Percentiles rank a stretch among this genome's conserved stretches.
phyloP scores from a whole-genome alignment of 2,888 invertebrate genomes.

The Pristionchus japonicus region DNA sequence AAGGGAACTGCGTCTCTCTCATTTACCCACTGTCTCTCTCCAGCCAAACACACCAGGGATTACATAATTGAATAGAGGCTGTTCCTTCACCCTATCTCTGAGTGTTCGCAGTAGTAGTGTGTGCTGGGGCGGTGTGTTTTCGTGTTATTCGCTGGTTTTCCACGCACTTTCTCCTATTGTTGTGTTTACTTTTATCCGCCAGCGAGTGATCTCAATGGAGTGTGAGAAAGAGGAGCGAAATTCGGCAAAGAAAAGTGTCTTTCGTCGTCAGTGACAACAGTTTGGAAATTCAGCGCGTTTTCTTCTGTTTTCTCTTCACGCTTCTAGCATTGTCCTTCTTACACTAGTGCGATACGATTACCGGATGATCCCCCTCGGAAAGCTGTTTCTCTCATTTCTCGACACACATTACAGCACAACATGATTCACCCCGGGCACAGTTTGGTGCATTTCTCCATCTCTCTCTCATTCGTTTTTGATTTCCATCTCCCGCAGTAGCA shows the following conservation, averaged over 20 bases:
- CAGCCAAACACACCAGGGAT: not conserved
- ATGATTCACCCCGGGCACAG: not conserved
- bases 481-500: not conserved
- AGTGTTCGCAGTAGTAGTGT: not conserved
- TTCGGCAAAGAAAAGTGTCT: not conserved
- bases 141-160: not conserved
- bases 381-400: not conserved
- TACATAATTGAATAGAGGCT: not conserved
- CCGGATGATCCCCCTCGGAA: not conserved
- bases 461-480: not conserved
- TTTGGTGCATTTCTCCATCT: not conserved
- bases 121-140: not conserved
- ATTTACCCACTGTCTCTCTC: not conserved
- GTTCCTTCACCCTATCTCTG: not conserved
- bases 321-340: not conserved
- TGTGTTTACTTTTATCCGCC: slow-evolving; percentile 14
- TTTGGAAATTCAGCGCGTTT: not conserved
- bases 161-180: slow-evolving; percentile 20
- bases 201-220: not conserved
- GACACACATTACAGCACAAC: not conserved
- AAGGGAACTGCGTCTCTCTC: not conserved
- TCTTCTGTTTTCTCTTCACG: not conserved
- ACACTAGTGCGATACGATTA: not conserved
- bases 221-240: not conserved
- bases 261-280: not conserved